These are phyloP conservation scores for Branchinecta lindahli DNA, from an alignment of 1,140 invertebrate genomes.

Conservation along the genomic window DNA sequence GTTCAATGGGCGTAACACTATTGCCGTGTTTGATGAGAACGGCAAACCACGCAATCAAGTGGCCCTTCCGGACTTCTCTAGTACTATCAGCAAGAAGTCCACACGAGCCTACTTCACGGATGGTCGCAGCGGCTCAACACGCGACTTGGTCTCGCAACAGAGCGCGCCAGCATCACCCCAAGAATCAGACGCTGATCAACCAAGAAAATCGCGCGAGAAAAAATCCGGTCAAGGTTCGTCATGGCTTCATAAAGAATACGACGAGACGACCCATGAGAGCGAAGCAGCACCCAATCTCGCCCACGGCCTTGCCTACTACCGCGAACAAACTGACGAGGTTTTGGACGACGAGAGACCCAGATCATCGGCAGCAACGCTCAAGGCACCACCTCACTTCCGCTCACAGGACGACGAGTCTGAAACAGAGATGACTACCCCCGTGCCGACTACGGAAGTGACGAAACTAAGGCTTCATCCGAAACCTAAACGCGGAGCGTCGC, in stretches of 20 bases:
- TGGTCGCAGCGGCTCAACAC: constrained; percentile 17
- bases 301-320: constrained; percentile 11
- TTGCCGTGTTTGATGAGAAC: constrained; percentile 1
- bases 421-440: not conserved
- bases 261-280: not conserved
- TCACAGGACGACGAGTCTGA: constrained; percentile 2
- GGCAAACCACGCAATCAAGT: constrained; percentile 11
- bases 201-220: not conserved
- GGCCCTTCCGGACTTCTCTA: constrained; percentile 13
- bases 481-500: not conserved
- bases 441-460: not conserved
- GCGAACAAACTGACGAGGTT: constrained; percentile 11
- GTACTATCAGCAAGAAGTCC: not conserved
- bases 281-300: constrained; percentile 12
- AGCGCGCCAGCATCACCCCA: not conserved
- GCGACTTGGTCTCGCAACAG: constrained; percentile 12
- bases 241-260: constrained; percentile 4
- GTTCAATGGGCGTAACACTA: constrained; percentile 19
- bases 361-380: constrained; percentile 16
- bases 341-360: constrained; percentile 15
- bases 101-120: constrained; percentile 19
- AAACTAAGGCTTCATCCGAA: not conserved
- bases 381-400: constrained; percentile 15
- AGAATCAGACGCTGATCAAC: not conserved
- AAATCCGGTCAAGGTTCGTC: not conserved